A percentile compares a stretch with the other conserved stretches of the same genome.
Conservation (phyloP, 1,140 invertebrate species). For the Atta texana region DNA sequence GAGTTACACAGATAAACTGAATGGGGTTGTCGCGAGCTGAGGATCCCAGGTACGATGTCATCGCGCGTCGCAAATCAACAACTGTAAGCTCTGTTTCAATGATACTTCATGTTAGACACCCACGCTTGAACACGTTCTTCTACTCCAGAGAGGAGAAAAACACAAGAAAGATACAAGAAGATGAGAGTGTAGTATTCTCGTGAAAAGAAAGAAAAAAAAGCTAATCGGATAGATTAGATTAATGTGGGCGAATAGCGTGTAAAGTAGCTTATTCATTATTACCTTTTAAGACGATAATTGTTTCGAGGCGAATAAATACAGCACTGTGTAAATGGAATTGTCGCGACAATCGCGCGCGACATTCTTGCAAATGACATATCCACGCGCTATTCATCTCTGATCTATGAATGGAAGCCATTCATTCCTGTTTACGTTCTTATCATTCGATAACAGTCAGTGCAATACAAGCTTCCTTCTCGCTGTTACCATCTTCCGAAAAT, state of each 20-base stretch:
- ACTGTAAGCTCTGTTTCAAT: background rate
- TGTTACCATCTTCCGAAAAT: background rate
- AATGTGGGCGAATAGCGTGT: background rate
- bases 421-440: slow-evolving; percentile 50
- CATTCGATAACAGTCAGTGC: slow-evolving; percentile 21
- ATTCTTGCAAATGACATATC: slow-evolving; percentile 25
- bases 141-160: slow-evolving; percentile 31
- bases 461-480: background rate
- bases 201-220: background rate
- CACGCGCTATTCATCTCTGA: background rate
- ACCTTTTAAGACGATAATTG: slow-evolving; percentile 5
- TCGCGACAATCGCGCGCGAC: background rate
- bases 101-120: slow-evolving; percentile 47
- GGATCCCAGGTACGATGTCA: background rate
- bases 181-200: background rate
- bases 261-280: background rate
- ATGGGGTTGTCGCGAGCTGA: background rate
- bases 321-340: background rate
- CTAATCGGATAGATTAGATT: background rate
- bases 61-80: background rate
- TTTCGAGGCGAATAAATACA: background rate
- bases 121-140: slow-evolving; percentile 66
- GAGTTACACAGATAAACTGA: background rate
- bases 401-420: slow-evolving; percentile 59
- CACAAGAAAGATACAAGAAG: background rate